Evolutionary conservation across 2,888 invertebrate genomes (phyloP), one percentile per base, ranked within the genome.

Genomic region (Polia nebulosa): DNA sequence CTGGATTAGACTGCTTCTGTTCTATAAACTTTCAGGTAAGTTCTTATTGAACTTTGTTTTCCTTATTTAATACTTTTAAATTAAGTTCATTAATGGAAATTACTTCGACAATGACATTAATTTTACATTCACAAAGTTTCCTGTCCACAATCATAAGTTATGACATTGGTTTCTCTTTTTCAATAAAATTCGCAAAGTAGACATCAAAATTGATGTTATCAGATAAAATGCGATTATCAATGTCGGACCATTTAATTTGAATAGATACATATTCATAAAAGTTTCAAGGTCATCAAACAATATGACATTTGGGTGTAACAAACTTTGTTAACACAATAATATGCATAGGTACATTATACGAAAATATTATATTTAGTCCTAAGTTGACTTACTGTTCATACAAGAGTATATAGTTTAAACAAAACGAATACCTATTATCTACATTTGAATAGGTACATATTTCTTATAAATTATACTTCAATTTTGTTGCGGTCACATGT

Each of bases 21-120:
- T 89, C 89, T 88, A 88, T 88, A 88, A 84, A 84, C 85, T 83
- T 86, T 85, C 80, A 85, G 89, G 89, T 89, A 84, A 61, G 53
- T 80, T 56, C 22, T 44, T 32, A 8, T 20, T 32, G 15, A 56
- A 53, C 51, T 57, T 72, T 56, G 44, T 74, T 52, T 45, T 47
- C 13, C 22, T 56, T 22, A 47, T 20, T 62, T 71, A 22, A 22
- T 20, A 41, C 1, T 73, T 64, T 47, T 25, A 25, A 45, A 32
- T 39, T 29, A 45, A 32, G n/a, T 62, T 60, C 17, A n/a, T 29
- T 51, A 3, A 22, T 9, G n/a, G 17, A 51, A 72, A 52, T 17
- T 34, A 29, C 22, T 60, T 41, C 29, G 4, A 27, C n/a, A 55
- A 3, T 58, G 11, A 13, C 0, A 36, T 44, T 51, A 13, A 36